Evolutionary conservation across 2,888 invertebrate species (phyloP), one percentile per base, ranked within the genome.

Genomic region (Clostera curtula): DNA sequence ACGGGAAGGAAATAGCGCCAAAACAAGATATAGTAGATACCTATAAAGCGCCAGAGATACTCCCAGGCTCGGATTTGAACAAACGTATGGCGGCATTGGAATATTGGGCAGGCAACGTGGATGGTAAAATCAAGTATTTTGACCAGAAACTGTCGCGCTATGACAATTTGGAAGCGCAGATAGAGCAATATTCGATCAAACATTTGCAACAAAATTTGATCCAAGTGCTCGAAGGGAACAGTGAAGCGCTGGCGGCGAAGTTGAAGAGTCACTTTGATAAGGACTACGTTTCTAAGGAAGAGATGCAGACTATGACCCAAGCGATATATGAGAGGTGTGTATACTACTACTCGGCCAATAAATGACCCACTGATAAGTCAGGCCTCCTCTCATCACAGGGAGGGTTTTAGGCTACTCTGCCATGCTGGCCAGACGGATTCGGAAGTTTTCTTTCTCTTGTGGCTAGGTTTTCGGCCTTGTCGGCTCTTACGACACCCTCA

Each of bases 251-350:
- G 5, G 69, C 85, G 2, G 71, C 85, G 9, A 85, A 87, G 27
- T 48, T 90, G n/a, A 86, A 86, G 34, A 65, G 68, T 2, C 87
- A 88, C 74, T 85, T 90, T 27, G 85, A 86, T 27, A 79, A 83
- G 19, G 74, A 88, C 24, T 89, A 89, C 38, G 72, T 89, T 7
- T 87, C 88, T 4, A 89, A 87, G 45, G 84, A 87, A n/a, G 86
- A 88, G 39, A 67, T 89, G 45, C 88, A 89, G 49, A 52, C 61
- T 0, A 48, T 80, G 29, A 59, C 85, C 61, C 56, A 57, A 25
- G 71, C 74, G 27, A 62, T 82, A 10, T 74, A 77, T 19, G 74
- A 76, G 29, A 49, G 61, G 0, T 37, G n/a, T n/a, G n/a, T n/a
- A n/a, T n/a, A n/a, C n/a, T n/a, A n/a, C n/a, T n/a, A n/a, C n/a